These are phyloP conservation scores for Tyrophagus putrescentiae DNA, from an alignment of 1,140 invertebrate genomes.

Conservation along the genomic window DNA sequence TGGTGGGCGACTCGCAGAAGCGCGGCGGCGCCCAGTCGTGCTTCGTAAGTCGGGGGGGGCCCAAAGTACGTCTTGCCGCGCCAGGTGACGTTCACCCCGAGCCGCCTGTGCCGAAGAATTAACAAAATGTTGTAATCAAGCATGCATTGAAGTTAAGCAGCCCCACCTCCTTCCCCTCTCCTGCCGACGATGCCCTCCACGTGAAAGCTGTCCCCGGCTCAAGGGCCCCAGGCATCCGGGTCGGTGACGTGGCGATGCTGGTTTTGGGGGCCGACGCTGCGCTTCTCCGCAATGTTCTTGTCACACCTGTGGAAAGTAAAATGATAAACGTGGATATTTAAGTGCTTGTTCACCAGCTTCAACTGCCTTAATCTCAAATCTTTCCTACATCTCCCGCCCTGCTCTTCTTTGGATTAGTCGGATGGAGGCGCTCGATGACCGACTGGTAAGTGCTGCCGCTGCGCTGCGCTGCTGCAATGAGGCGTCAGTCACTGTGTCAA, in stretches of 20 bases:
- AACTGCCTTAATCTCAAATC: no score
- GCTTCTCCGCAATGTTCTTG: slow-evolving; percentile 21
- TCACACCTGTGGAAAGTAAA: slow-evolving; percentile 15
- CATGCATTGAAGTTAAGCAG: background rate
- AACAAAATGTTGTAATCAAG: slow-evolving; percentile 9
- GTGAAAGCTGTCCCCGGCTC: slow-evolving; percentile 93
- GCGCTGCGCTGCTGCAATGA: no score
- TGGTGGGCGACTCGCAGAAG: slow-evolving; percentile 92
- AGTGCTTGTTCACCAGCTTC: no score
- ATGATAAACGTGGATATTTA: background rate
- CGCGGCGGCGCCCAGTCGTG: slow-evolving; percentile 94
- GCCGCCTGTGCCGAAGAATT: slow-evolving; percentile 51
- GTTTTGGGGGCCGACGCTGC: slow-evolving; percentile 40
- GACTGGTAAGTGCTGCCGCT: no score
- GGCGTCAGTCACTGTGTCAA: no score
- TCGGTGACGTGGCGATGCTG: slow-evolving; percentile 79
- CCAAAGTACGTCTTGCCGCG: slow-evolving; percentile 95
- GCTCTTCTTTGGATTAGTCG: background rate
- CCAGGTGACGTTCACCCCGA: slow-evolving; percentile 99
- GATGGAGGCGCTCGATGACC: background rate
- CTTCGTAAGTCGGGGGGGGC: slow-evolving; percentile 81
- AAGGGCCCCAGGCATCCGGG: slow-evolving; percentile 86
- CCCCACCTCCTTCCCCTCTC: slow-evolving; percentile 96
- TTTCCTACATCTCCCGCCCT: background rate
- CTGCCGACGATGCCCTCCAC: slow-evolving; percentile 97